Base-by-base conservation (phyloP, 2,797 vertebrate species). In the Lagodon rhomboides region DNA sequence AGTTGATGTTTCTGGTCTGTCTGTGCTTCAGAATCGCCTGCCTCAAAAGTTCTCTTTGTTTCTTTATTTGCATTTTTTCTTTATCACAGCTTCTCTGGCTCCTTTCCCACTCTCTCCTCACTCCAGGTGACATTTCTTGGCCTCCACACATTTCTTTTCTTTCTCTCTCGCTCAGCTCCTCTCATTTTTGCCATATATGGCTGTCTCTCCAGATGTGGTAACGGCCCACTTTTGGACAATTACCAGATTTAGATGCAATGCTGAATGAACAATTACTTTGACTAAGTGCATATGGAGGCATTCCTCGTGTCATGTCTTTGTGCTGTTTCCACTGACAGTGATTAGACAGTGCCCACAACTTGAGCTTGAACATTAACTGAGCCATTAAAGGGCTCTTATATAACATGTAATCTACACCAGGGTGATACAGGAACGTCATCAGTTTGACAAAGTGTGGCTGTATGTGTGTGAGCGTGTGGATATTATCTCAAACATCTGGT, bases 161-260 rank as follows among this genome's bases (percentile, higher is more conserved):
- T 75, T 88, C 82, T 84, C 83, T 79, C 68, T 82, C 78, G 83
- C 82, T 89, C 75, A 73, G 74, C 86, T 75, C 73, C 66, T 69
- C 61, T 86, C 69, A 53, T 83, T 90, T 82, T 90, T 77, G 78
- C 94, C 94, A 90, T 95, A 94, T 94, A 94, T 90, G 94, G 93
- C n/a, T 12, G 30, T 88, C 47, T 93, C 67, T 85, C 80, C 82
- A 89, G 85, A 92, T 89, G 85, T 79, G 61, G 88, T 86, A 88
- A 85, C 87, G 73, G 69, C 89, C 87, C 60, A 68, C 80, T 87
- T 90, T 85, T 91, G 89, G 91, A 91, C 90, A 77, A 83, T 87
- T 67, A 87, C 90, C 88, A 93, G 87, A 87, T 90, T 87, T 91
- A 47, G 87, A 91, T 81, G 77, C 59, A 83, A 67, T 65, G 63